Percentiles rank a stretch among this genome's conserved stretches.
Conservation (phyloP, 2,888 invertebrate species). For the Xanthorhoe spadicearia region DNA sequence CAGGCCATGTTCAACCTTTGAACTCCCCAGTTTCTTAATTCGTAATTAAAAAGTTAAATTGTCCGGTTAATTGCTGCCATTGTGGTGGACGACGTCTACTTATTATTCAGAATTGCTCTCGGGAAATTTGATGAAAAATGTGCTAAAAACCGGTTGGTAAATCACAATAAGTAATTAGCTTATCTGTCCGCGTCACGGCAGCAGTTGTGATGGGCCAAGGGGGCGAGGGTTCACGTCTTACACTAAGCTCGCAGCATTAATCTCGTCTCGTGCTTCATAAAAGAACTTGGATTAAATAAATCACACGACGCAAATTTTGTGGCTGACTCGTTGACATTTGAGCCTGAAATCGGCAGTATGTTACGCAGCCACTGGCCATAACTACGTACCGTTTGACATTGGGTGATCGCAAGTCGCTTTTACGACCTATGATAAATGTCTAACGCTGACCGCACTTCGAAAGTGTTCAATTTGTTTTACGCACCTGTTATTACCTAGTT, state of each 20-base stretch:
- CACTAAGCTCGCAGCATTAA: constrained; percentile 71
- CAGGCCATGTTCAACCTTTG: constrained; percentile 71
- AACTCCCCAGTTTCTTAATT: constrained; percentile 75
- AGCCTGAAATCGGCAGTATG: constrained; percentile 33
- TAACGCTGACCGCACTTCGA: constrained; percentile 26
- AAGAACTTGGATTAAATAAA: constrained; percentile 70
- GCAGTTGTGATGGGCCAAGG: constrained; percentile 49
- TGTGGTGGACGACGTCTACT: constrained; percentile 74
- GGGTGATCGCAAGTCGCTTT: constrained; percentile 31
- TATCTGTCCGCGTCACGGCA: constrained; percentile 74
- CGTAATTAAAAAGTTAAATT: constrained; percentile 82
- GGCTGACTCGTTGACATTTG: constrained; percentile 54
- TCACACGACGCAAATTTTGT: constrained; percentile 59
- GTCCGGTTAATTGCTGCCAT: constrained; percentile 79
- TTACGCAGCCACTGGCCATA: constrained; percentile 15
- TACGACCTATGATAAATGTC: constrained; percentile 31
- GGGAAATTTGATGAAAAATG: constrained; percentile 73
- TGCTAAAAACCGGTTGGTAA: constrained; percentile 67
- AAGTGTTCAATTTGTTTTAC: constrained; percentile 30
- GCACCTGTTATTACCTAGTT: constrained; percentile 24
- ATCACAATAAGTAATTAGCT: constrained; percentile 81
- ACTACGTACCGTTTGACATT: constrained; percentile 26
- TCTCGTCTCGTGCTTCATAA: constrained; percentile 74
- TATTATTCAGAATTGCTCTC: constrained; percentile 72
- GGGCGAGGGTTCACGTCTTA: constrained; percentile 62